Conservation (phyloP, 2,888 invertebrate genomes). For the Pheosia gnoma region DNA sequence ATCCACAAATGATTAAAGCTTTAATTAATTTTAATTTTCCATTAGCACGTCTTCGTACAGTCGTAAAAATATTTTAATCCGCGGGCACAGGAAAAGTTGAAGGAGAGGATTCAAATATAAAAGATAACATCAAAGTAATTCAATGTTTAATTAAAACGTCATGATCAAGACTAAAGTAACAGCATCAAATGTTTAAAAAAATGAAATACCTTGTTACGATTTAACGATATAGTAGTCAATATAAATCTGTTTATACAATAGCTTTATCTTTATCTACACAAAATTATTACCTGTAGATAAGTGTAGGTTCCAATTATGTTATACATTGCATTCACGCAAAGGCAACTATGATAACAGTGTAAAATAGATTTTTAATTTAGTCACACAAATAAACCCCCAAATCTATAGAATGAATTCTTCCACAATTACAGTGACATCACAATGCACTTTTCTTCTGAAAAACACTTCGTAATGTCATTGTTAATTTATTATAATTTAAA, state of each 20-base stretch:
- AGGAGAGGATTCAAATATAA: slow-evolving; percentile 27
- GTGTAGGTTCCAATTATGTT: slow-evolving; percentile 14
- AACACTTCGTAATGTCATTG: no score
- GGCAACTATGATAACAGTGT: slow-evolving; percentile 19
- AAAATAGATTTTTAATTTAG: slow-evolving; percentile 14
- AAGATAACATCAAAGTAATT: slow-evolving; percentile 57
- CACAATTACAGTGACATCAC: no score
- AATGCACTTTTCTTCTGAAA: no score
- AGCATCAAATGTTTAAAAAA: slow-evolving; percentile 74
- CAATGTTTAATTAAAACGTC: slow-evolving; percentile 80
- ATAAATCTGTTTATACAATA: slow-evolving; percentile 57
- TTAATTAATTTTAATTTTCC: neutral
- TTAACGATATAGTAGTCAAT: slow-evolving; percentile 47
- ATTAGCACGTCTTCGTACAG: neutral
- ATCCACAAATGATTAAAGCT: neutral
- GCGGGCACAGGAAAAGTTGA: slow-evolving; percentile 5
- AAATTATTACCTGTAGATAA: slow-evolving; percentile 32
- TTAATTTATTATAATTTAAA: no score
- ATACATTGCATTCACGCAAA: slow-evolving; percentile 17
- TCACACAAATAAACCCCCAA: slow-evolving; percentile 8
- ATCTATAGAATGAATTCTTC: no score
- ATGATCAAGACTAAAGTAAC: slow-evolving; percentile 79
- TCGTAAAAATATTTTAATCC: slow-evolving; percentile 8
- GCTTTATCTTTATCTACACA: slow-evolving; percentile 37
- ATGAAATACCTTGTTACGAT: slow-evolving; percentile 62